A percentile compares a stretch with the other conserved stretches of the same genome.
phyloP scores from a whole-genome alignment of 2,888 invertebrate genomes.

The Rhingia rostrata region DNA sequence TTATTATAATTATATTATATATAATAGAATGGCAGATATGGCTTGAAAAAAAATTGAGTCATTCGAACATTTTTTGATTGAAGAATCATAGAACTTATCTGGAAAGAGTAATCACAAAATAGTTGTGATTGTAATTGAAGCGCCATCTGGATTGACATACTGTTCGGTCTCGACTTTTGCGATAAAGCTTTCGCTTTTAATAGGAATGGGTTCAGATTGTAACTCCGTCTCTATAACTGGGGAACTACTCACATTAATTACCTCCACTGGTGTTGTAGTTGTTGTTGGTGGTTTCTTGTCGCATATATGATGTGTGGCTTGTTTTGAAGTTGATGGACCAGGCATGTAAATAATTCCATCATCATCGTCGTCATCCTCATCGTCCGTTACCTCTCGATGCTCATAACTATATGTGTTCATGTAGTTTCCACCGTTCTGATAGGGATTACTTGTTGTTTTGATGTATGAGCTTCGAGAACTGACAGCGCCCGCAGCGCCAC shows the following conservation, averaged over 20 bases:
- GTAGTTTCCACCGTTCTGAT: conserved; percentile 81
- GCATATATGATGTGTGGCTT: conserved; percentile 51
- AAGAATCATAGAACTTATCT: conserved; percentile 29
- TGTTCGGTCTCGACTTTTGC: conserved; percentile 80
- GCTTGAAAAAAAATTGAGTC: conserved; percentile 62
- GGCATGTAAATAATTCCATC: conserved; percentile 81
- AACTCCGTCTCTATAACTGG: conserved; percentile 46
- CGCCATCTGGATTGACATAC: conserved; percentile 80
- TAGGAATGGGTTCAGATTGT: conserved; percentile 66
- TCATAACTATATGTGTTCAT: conserved; percentile 77
- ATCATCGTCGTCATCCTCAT: conserved; percentile 80
- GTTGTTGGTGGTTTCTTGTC: conserved; percentile 69
- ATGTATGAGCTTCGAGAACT: conserved; percentile 80
- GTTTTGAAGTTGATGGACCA: conserved; percentile 76
- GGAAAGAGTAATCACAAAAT: conserved; percentile 81
- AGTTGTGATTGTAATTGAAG: conserved; percentile 81
- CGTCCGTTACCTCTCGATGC: conserved; percentile 71
- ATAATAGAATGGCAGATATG: conserved; percentile 68
- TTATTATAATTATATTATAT: not conserved
- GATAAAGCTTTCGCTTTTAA: conserved; percentile 76
- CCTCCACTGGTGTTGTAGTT: conserved; percentile 68
- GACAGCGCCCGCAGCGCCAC: conserved; percentile 76
- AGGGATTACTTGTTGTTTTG: conserved; percentile 80
- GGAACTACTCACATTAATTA: conserved; percentile 28
- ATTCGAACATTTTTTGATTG: conserved; percentile 57